Conservation (phyloP, 1,140 invertebrate genomes). For the Achatina immaculata region DNA sequence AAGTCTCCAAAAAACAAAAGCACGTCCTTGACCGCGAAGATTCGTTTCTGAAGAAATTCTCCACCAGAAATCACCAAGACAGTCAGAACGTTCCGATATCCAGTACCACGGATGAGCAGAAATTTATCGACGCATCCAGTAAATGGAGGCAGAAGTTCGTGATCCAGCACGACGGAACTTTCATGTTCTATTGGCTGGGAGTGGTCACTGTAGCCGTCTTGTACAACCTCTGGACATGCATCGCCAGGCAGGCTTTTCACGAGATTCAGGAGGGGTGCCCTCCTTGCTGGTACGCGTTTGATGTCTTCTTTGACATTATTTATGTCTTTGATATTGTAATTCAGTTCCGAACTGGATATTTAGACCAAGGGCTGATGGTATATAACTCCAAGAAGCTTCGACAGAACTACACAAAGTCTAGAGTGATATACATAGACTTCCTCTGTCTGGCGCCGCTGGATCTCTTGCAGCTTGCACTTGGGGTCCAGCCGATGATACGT, state of each 20-base stretch:
- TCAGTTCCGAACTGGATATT: conserved; percentile 93
- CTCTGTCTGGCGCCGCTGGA: conserved; percentile 87
- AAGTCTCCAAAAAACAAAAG: conserved; percentile 76
- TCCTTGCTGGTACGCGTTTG: conserved; percentile 84
- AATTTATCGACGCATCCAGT: conserved; percentile 60
- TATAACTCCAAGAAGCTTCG: conserved; percentile 91
- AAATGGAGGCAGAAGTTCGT: conserved; percentile 72
- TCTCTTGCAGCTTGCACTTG: conserved; percentile 78
- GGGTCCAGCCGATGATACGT: conserved; percentile 68
- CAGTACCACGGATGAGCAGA: conserved; percentile 1
- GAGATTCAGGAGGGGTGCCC: conserved; percentile 80
- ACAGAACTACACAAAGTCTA: conserved; percentile 87
- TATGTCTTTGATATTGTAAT: conserved; percentile 90
- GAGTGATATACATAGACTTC: conserved; percentile 88
- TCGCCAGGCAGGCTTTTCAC: conserved; percentile 93
- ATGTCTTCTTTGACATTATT: conserved; percentile 86
- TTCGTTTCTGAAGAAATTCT: conserved; percentile 94
- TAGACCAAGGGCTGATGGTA: conserved; percentile 94
- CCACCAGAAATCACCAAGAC: conserved; percentile 80
- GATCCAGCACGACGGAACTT: conserved; percentile 94
- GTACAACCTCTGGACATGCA: conserved; percentile 96
- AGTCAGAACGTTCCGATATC: conserved; percentile 17
- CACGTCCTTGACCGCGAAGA: conserved; percentile 91
- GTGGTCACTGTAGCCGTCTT: conserved; percentile 88
- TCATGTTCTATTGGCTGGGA: conserved; percentile 95